Percentiles rank a stretch among this genome's conserved stretches.
Evolutionary conservation across 2,888 invertebrate species (phyloP).

Genomic region (Apotomis betuletana): DNA sequence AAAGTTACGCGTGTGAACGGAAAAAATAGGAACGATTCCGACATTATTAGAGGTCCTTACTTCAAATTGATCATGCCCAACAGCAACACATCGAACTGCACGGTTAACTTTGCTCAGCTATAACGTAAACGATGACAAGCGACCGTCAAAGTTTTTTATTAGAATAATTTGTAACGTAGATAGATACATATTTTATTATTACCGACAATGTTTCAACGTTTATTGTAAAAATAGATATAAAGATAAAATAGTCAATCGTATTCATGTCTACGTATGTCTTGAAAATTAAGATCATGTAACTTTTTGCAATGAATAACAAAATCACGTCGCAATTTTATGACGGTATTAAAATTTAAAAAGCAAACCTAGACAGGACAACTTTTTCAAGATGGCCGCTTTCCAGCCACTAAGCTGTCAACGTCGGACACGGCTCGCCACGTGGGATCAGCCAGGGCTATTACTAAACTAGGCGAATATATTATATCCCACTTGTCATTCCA

Average conservation of each 20-base stretch:
- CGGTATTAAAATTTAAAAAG: constrained; percentile 33
- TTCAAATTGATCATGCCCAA: not conserved
- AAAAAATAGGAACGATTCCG: not conserved
- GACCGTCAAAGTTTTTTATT: constrained; percentile 29
- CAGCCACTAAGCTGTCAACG: constrained; percentile 64
- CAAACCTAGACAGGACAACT: constrained; percentile 56
- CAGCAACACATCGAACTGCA: not conserved
- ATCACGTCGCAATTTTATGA: constrained; percentile 16
- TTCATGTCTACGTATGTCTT: too few relatives aligned
- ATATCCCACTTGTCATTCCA: not conserved
- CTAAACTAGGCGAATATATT: constrained; percentile 1
- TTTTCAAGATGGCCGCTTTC: constrained; percentile 74
- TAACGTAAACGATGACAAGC: constrained; percentile 35
- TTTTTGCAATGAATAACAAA: constrained; percentile 7
- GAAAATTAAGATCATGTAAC: too few relatives aligned
- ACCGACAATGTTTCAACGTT: constrained; percentile 1
- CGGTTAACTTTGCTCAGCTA: constrained; percentile 11
- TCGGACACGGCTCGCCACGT: constrained; percentile 65
- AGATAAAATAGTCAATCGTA: too few relatives aligned
- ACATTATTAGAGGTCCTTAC: not conserved
- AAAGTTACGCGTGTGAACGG: not conserved
- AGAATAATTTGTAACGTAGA: constrained; percentile 33
- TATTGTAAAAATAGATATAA: not conserved
- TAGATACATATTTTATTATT: constrained; percentile 11
- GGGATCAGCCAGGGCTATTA: constrained; percentile 51